Evolutionary conservation across 2,888 invertebrate species (phyloP).

Genomic region (Himalopsyche kuldschensis): DNA sequence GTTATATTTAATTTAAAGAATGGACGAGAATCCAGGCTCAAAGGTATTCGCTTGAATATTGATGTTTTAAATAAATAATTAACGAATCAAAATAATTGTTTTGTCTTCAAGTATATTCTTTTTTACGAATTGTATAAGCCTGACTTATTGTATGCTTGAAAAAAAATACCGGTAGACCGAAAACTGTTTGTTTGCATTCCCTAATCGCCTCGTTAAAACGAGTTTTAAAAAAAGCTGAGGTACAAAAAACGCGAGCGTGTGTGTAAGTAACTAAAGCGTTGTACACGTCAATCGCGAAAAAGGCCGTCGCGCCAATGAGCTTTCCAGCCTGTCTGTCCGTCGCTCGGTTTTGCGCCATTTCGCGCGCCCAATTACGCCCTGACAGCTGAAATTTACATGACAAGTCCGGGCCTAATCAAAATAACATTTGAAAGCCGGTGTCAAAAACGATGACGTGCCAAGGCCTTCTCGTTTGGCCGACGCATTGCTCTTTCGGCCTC

Average conservation of each 20-base stretch:
- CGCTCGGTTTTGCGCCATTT: conserved; percentile 50
- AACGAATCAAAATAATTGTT: too few species aligned
- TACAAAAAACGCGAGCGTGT: background rate
- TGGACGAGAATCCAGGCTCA: too few species aligned
- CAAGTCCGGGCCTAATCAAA: conserved; percentile 61
- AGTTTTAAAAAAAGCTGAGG: background rate
- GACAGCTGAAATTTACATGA: conserved; percentile 63
- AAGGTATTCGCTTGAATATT: too few species aligned
- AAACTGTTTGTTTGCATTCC: too few species aligned
- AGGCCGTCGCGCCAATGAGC: conserved; percentile 44
- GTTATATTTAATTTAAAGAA: too few species aligned
- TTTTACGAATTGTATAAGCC: too few species aligned
- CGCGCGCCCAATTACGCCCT: conserved; percentile 59
- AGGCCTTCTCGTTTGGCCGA: background rate
- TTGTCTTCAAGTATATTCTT: too few species aligned
- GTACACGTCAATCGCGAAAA: conserved; percentile 49
- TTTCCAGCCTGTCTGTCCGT: conserved; percentile 43
- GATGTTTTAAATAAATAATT: too few species aligned
- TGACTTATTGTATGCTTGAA: too few species aligned
- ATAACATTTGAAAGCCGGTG: conserved; percentile 59
- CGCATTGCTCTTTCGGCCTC: background rate
- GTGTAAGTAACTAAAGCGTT: background rate
- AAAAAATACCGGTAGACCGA: too few species aligned
- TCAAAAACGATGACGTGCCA: conserved; percentile 57
- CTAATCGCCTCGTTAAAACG: background rate